phyloP scores from a whole-genome alignment of 2,888 invertebrate genomes.

The Mayetiola destructor region DNA sequence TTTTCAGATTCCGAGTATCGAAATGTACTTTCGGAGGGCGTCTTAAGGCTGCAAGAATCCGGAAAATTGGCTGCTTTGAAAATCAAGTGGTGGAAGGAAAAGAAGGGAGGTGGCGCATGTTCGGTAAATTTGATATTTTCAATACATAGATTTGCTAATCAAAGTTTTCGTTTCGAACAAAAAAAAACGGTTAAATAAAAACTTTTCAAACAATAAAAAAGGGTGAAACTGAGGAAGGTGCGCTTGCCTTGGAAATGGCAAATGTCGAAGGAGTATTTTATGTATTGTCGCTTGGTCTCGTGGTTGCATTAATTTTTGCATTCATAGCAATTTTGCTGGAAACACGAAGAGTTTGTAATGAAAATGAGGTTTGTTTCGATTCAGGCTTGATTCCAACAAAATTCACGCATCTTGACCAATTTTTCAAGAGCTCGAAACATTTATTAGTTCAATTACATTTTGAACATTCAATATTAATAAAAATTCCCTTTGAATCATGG shows the following conservation, averaged over 20 bases:
- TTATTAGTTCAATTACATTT: neutral
- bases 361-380: constrained; percentile 32
- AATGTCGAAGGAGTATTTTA: constrained; percentile 72
- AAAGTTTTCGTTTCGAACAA: neutral
- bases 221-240: constrained; percentile 27
- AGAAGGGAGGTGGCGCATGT: constrained; percentile 61
- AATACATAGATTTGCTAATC: neutral
- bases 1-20: neutral
- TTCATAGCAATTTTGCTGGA: constrained; percentile 41
- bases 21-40: constrained; percentile 52
- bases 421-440: neutral
- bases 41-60: constrained; percentile 71
- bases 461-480: too few relatives aligned
- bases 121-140: constrained; percentile 40
- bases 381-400: neutral
- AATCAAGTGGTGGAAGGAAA: constrained; percentile 82
- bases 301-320: constrained; percentile 48
- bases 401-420: neutral
- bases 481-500: too few relatives aligned
- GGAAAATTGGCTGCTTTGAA: constrained; percentile 64
- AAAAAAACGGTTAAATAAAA: neutral
- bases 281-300: constrained; percentile 53
- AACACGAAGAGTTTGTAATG: constrained; percentile 18
- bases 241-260: constrained; percentile 45
- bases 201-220: constrained; percentile 10